Base-by-base conservation (phyloP, 2,797 vertebrate species). In the Argyrosomus regius region DNA sequence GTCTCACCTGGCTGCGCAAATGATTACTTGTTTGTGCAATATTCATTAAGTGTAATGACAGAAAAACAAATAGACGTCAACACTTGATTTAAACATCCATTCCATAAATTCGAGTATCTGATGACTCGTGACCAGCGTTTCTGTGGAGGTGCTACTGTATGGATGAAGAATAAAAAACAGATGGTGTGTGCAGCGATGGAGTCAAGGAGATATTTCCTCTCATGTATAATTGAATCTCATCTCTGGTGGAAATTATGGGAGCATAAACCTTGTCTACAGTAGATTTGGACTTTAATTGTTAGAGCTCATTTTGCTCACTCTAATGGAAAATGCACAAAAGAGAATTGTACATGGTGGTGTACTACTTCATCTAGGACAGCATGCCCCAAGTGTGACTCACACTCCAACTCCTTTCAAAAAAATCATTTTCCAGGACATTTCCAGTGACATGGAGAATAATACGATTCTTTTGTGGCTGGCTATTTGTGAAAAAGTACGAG, bases 131-230 rank as follows among this genome's bases (percentile, higher is more conserved):
- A 79, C 46, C 65, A 20, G 11, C 43, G 48, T 61, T 65, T 64
- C 53, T 74, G 56, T 18, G 58, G 39, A 72, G n/a, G 24, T 39
- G 35, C 35, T 9, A 39, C 35, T 39, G 35, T 31, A 62, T 2
- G 4, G 13, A 20, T 22, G 16, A 62, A 43, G 48, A 60, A 58
- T 17, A 28, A 56, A n/a, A 81, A 80, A n/a, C 72, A 76, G 81
- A 85, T 83, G 69, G 78, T 16, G 39, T 62, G 60, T 43, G 72
- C 70, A 61, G 56, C 45, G 45, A 46, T 63, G 48, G 60, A 63
- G 52, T 57, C n/a, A 22, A 35, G 52, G 71, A 83, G 18, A 73
- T 49, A 28, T 62, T 17, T 76, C 57, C 24, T 60, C 39, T 11
- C 10, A 71, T 41, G 18, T 43, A 22, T n/a, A 66, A 70, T 5